Percentiles rank a stretch among this genome's conserved stretches.
Evolutionary conservation across 2,113 vertebrate genomes (phyloP).

Genomic region (Proteles cristata): DNA sequence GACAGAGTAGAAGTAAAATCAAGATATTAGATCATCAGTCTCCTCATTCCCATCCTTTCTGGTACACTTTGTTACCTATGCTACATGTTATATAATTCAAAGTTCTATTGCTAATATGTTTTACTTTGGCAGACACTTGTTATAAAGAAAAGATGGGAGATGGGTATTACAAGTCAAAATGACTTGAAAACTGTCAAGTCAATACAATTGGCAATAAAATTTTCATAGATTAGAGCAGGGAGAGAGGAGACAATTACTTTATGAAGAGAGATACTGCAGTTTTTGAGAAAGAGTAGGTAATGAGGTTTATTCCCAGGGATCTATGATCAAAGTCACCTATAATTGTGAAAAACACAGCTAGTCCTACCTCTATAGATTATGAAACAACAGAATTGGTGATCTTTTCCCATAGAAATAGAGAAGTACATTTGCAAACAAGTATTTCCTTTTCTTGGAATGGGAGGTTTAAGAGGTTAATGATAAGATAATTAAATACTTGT

Average conservation of each 20-base stretch:
- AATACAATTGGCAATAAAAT: constrained; percentile 10
- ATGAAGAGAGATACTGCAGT: neutral
- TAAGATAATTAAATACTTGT: constrained; percentile 26
- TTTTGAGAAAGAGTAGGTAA: constrained; percentile 35
- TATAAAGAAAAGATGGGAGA: constrained; percentile 20
- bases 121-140: neutral
- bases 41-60: neutral
- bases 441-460: constrained; percentile 20
- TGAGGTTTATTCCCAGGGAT: neutral
- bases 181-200: constrained; percentile 31
- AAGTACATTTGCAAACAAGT: neutral
- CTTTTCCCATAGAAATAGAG: neutral
- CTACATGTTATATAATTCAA: neutral
- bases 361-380: neutral
- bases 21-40: neutral
- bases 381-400: neutral
- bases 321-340: neutral
- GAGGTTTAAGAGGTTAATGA: neutral
- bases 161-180: constrained; percentile 32
- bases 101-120: constrained; percentile 36
- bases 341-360: constrained; percentile 22
- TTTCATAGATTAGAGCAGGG: neutral
- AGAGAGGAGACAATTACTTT: constrained; percentile 6
- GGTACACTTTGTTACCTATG: neutral
- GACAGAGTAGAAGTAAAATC: neutral